Conservation (phyloP, 2,113 vertebrate genomes). For the Anhinga anhinga region DNA sequence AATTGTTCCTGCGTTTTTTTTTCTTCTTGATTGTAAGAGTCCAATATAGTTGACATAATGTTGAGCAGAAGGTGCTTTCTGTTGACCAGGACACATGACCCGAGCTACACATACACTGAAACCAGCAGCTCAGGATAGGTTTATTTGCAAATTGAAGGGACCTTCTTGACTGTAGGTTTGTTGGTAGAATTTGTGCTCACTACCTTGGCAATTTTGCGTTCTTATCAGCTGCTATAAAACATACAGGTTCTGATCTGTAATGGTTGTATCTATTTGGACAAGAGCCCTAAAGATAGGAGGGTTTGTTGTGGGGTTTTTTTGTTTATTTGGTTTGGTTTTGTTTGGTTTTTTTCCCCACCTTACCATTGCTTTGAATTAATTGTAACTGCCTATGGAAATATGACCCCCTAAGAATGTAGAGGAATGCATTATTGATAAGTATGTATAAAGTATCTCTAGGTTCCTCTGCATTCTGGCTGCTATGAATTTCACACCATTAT, state of each 20-base stretch:
- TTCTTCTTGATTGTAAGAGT: neutral
- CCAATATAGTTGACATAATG: fast-evolving
- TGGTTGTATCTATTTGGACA: neutral
- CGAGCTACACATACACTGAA: neutral
- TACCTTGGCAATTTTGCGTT: neutral
- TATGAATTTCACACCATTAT: neutral
- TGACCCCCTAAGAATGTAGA: neutral
- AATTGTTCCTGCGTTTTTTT: neutral
- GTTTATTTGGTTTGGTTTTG: no score
- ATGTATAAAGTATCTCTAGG: neutral
- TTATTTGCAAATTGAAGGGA: neutral
- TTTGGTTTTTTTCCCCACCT: neutral
- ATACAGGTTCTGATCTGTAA: neutral
- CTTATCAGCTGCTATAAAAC: neutral
- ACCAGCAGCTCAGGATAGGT: neutral
- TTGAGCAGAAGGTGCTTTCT: neutral
- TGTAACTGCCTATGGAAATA: neutral
- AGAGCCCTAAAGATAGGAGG: neutral
- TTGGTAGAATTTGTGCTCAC: neutral
- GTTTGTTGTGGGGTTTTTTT: neutral
- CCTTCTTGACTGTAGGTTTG: neutral
- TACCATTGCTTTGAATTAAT: conserved; percentile 4
- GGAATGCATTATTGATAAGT: conserved; percentile 25
- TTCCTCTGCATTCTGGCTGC: neutral
- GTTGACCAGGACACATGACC: neutral